phyloP scores from a whole-genome alignment of 2,888 invertebrate genomes.

The Xanthostigma xanthostigma region DNA sequence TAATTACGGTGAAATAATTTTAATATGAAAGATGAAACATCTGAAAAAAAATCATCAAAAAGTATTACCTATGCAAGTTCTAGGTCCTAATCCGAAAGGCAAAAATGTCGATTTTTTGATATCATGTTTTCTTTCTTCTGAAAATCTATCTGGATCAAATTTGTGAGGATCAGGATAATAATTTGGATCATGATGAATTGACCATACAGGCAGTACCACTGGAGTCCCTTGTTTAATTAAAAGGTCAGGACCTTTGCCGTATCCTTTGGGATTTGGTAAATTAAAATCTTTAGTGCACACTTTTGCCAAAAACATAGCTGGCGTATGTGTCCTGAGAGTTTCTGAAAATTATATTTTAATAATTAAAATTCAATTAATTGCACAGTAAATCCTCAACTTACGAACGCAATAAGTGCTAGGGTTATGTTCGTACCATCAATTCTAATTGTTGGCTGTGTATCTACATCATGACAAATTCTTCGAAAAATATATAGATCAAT shows the following conservation, averaged over 20 bases:
- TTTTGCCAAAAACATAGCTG: background rate
- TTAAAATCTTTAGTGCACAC: background rate
- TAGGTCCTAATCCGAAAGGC: background rate
- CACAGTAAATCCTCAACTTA: too few species aligned
- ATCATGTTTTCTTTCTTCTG: background rate
- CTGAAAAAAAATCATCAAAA: too few species aligned
- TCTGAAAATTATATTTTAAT: background rate
- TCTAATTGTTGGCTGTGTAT: too few species aligned
- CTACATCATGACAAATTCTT: too few species aligned
- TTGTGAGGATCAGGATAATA: background rate
- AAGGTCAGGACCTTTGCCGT: background rate
- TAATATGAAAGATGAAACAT: too few species aligned
- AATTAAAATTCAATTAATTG: too few species aligned
- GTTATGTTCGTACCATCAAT: too few species aligned
- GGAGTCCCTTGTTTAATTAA: background rate
- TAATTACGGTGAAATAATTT: too few species aligned
- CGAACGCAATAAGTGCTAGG: too few species aligned
- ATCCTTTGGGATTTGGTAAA: background rate
- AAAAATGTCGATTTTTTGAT: background rate
- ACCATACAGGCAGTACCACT: background rate
- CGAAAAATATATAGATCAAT: too few species aligned
- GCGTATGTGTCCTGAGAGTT: background rate
- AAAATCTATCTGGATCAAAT: slow-evolving; percentile 2
- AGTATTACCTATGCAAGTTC: background rate
- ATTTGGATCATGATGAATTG: background rate